These are phyloP conservation scores for Pachyseris speciosa DNA, from an alignment of 64 coral and sea anemone species.

Conservation along the genomic window DNA sequence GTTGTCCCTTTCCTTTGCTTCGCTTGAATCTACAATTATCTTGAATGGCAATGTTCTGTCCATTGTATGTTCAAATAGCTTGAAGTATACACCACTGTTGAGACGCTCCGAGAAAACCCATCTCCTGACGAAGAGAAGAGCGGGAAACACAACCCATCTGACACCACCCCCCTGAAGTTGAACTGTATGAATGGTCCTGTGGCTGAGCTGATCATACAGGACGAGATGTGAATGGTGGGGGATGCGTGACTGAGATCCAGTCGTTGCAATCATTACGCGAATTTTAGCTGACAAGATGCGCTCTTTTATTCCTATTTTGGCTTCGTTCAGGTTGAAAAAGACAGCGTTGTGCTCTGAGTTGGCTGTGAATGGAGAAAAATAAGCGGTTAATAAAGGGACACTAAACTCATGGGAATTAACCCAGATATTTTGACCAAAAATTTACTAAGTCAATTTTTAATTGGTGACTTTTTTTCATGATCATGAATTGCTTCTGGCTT, in stretches of 20 bases:
- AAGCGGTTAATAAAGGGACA: no score
- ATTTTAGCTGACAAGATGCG: background rate
- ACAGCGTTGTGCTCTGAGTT: background rate
- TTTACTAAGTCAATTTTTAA: no score
- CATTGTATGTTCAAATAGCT: background rate
- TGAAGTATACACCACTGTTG: slow-evolving; percentile 5
- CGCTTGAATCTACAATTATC: background rate
- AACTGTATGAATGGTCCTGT: background rate
- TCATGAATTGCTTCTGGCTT: no score
- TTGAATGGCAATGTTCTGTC: background rate
- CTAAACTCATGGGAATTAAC: no score
- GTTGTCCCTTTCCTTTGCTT: background rate
- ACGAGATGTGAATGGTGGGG: background rate
- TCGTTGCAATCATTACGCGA: background rate
- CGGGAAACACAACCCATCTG: background rate
- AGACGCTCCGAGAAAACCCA: background rate
- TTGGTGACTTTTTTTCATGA: no score
- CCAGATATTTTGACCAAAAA: no score
- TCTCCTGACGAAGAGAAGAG: background rate
- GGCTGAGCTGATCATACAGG: background rate
- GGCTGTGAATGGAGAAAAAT: background rate
- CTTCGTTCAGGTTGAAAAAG: background rate
- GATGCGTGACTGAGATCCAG: background rate
- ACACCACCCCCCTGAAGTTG: background rate
- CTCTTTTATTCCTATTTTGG: background rate